phyloP scores from a whole-genome alignment of 2,888 invertebrate genomes.

The Thymelicus acteon region DNA sequence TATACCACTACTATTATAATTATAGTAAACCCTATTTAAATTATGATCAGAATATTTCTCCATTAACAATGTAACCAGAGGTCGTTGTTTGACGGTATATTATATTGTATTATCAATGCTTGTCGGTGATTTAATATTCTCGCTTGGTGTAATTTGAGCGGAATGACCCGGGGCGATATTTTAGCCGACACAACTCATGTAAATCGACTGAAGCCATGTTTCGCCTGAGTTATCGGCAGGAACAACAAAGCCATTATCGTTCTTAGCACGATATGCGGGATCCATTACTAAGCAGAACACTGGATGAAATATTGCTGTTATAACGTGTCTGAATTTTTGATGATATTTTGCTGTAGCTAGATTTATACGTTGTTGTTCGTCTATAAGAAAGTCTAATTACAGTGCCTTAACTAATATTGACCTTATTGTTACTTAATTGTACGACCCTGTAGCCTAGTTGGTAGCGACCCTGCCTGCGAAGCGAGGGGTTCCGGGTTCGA shows the following conservation, averaged over 20 bases:
- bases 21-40: too few relatives aligned
- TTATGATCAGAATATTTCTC: background rate
- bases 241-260: conserved; percentile 34
- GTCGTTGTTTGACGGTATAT: background rate
- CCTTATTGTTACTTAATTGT: too few relatives aligned
- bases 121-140: background rate
- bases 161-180: conserved; percentile 16
- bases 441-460: too few relatives aligned
- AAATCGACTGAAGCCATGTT: conserved; percentile 28
- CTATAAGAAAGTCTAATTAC: background rate
- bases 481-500: too few relatives aligned
- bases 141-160: conserved; percentile 11
- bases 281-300: conserved; percentile 32
- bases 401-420: background rate
- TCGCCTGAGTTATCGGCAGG: conserved; percentile 32
- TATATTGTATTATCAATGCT: background rate
- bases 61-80: background rate
- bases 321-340: conserved; percentile 20
- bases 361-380: background rate
- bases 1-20: too few relatives aligned
- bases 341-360: conserved; percentile 6
- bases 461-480: too few relatives aligned
- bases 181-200: conserved; percentile 29
- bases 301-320: conserved; percentile 24
- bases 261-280: conserved; percentile 33